phyloP scores from a whole-genome alignment of 2,888 invertebrate species.

The Strigamia transsilvanica region DNA sequence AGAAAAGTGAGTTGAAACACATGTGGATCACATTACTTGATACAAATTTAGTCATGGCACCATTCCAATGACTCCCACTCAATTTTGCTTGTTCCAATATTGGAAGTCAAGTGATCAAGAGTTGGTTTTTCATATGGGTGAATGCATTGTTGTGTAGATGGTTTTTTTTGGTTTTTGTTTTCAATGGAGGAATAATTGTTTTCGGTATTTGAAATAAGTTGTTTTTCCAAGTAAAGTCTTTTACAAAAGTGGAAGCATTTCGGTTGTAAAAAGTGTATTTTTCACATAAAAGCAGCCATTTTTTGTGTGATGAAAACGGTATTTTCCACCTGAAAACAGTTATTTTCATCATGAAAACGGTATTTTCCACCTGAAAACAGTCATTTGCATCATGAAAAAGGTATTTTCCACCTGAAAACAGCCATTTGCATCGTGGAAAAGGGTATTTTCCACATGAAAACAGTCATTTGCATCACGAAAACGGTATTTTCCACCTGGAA shows the following conservation, averaged over 20 bases:
- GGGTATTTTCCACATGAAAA: not conserved
- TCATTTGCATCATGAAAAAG: no score
- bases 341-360: no score
- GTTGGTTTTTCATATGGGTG: no score
- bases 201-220: not conserved
- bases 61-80: slow-evolving; percentile 6
- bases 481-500: not conserved
- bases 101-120: not conserved
- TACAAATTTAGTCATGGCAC: slow-evolving; percentile 18
- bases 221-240: no score
- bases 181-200: not conserved
- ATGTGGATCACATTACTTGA: slow-evolving; percentile 19
- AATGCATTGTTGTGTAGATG: no score
- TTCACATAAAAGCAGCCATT: not conserved
- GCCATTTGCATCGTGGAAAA: not conserved
- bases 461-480: not conserved
- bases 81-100: not conserved
- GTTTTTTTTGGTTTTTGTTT: no score
- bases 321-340: no score
- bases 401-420: no score
- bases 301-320: no score
- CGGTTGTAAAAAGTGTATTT: not conserved
- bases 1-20: not conserved
- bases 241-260: no score
- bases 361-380: no score